Percentiles rank a stretch among this genome's conserved stretches.
These are phyloP conservation scores for Alauda arvensis DNA, from an alignment of 2,797 vertebrate genomes.

Conservation along the genomic window DNA sequence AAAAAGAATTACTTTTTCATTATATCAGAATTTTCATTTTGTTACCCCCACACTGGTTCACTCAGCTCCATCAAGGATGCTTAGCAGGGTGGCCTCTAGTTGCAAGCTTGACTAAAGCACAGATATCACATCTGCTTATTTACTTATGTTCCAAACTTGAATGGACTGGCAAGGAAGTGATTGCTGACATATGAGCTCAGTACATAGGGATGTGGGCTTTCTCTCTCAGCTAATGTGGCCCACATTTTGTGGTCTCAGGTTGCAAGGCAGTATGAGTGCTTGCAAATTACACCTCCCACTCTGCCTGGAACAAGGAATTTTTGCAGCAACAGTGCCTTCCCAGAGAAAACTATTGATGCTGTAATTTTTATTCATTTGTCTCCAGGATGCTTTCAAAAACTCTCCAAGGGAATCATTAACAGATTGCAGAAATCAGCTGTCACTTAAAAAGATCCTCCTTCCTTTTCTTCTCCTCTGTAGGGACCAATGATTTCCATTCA, in stretches of 20 bases:
- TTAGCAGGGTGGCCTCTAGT: not conserved
- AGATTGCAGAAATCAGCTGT: constrained; percentile 14
- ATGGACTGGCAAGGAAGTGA: not conserved
- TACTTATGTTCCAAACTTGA: not conserved
- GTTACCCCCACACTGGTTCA: not conserved
- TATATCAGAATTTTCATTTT: not conserved
- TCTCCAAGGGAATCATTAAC: constrained; percentile 22
- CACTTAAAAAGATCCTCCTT: not conserved
- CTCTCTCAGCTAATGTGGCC: not conserved
- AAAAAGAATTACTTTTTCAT: not conserved
- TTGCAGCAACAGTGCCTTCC: not conserved
- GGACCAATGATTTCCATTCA: not conserved
- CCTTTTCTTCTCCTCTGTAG: not conserved
- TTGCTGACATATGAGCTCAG: not conserved
- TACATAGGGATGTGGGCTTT: not conserved
- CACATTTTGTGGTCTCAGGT: not conserved
- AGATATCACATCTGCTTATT: not conserved
- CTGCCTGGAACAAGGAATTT: not conserved
- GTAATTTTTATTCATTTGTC: constrained; percentile 10
- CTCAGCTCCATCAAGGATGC: not conserved
- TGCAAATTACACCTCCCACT: not conserved
- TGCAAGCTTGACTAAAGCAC: not conserved
- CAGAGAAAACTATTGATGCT: not conserved
- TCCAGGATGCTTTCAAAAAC: constrained; percentile 14
- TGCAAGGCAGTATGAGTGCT: not conserved